Conservation (phyloP, 2,888 invertebrate genomes). For the Drosophila mercatorum region DNA sequence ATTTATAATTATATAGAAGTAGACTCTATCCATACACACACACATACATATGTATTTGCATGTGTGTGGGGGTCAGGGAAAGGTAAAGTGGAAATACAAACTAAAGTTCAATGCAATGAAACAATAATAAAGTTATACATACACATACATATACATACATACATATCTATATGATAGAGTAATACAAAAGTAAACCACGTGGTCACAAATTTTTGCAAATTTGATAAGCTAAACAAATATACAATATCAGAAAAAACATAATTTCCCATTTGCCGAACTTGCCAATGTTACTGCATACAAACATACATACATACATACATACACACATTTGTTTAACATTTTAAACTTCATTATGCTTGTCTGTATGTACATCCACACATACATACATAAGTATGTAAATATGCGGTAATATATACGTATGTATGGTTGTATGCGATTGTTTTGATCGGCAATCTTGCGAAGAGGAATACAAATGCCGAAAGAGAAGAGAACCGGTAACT, state of each 20-base stretch:
- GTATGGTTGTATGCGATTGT: conserved; percentile 36
- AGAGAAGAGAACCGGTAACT: conserved; percentile 45
- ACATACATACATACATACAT: background rate
- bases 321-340: background rate
- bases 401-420: too few relatives aligned
- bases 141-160: background rate
- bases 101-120: conserved; percentile 1
- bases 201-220: conserved; percentile 31
- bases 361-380: background rate
- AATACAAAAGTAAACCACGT: conserved; percentile 36
- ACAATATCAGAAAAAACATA: conserved; percentile 2
- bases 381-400: too few relatives aligned
- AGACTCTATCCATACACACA: background rate
- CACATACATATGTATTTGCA: background rate
- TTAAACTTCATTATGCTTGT: background rate
- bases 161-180: background rate
- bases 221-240: conserved; percentile 29
- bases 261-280: background rate
- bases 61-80: background rate
- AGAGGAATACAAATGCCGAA: conserved; percentile 18
- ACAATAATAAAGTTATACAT: conserved; percentile 11
- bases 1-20: conserved; percentile 2
- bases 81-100: conserved; percentile 1
- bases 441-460: conserved; percentile 57
- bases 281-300: background rate